Evolutionary conservation across 2,888 invertebrate species (phyloP).

Genomic region (Xylota segnis): DNA sequence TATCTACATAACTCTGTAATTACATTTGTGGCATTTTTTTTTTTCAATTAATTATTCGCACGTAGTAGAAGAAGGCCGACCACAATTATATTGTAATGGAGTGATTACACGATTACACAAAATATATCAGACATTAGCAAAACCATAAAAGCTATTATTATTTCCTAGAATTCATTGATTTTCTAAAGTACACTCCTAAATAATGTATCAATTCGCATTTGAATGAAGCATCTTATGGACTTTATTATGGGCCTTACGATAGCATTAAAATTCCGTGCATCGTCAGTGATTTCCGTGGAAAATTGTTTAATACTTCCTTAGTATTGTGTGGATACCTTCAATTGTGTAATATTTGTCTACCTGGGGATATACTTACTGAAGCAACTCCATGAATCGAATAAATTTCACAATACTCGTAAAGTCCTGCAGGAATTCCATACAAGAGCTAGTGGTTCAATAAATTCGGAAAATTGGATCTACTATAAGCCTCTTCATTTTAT

Average conservation of each 20-base stretch:
- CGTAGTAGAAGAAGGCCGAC: conserved; percentile 66
- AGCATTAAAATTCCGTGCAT: background rate
- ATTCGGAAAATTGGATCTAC: conserved; percentile 16
- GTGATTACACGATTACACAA: background rate
- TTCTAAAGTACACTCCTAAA: background rate
- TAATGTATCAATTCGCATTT: conserved; percentile 16
- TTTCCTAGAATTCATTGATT: background rate
- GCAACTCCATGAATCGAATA: background rate
- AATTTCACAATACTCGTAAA: background rate
- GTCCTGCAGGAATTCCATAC: conserved; percentile 1
- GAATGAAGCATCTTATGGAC: conserved; percentile 15
- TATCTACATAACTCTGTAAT: conserved; percentile 7
- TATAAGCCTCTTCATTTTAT: background rate
- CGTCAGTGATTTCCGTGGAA: background rate
- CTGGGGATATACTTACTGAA: background rate
- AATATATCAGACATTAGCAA: conserved; percentile 12
- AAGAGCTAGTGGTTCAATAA: too few species aligned
- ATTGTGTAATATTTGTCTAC: background rate
- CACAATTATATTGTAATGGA: conserved; percentile 14
- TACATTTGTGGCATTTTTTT: conserved; percentile 34
- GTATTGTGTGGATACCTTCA: background rate
- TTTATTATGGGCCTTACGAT: background rate
- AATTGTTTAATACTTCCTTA: conserved; percentile 4
- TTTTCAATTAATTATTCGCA: conserved; percentile 66
- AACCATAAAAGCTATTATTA: conserved; percentile 24